Percentiles rank a stretch among this genome's conserved stretches.
Evolutionary conservation across 1,140 invertebrate genomes (phyloP).

Genomic region (Cecropterus lyciades): DNA sequence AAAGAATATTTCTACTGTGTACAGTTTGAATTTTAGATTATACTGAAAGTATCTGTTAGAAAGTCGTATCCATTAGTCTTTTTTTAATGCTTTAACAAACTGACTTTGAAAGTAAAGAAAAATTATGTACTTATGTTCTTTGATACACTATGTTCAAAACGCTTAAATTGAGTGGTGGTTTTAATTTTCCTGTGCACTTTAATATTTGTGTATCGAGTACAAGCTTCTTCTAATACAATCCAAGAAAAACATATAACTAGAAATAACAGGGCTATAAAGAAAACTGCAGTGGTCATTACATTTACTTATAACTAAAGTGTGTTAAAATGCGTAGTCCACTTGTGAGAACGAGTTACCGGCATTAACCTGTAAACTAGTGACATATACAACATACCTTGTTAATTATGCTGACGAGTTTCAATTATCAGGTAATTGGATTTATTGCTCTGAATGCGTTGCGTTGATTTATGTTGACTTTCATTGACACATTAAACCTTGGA

Average conservation of each 20-base stretch:
- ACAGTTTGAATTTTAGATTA: no score
- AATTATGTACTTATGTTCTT: no score
- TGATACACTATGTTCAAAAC: no score
- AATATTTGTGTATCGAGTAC: no score
- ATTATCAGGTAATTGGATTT: conserved; percentile 38
- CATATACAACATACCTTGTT: conserved; percentile 45
- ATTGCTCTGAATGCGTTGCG: conserved; percentile 14
- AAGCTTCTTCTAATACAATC: no score
- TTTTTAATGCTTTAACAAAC: no score
- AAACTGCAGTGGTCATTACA: neutral
- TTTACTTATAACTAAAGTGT: conserved; percentile 14
- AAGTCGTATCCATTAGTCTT: no score
- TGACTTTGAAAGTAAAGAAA: no score
- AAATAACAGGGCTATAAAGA: neutral
- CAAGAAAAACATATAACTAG: neutral
- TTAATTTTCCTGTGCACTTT: no score
- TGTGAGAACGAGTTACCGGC: conserved; percentile 35
- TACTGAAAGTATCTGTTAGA: no score
- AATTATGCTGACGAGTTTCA: conserved; percentile 47
- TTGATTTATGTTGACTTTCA: conserved; percentile 6
- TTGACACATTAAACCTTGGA: conserved; percentile 20
- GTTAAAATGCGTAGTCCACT: conserved; percentile 24
- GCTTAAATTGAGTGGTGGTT: no score
- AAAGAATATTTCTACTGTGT: no score
- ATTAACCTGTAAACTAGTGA: conserved; percentile 51